Conservation (phyloP, 2,113 vertebrate genomes). For the Sula dactylatra region DNA sequence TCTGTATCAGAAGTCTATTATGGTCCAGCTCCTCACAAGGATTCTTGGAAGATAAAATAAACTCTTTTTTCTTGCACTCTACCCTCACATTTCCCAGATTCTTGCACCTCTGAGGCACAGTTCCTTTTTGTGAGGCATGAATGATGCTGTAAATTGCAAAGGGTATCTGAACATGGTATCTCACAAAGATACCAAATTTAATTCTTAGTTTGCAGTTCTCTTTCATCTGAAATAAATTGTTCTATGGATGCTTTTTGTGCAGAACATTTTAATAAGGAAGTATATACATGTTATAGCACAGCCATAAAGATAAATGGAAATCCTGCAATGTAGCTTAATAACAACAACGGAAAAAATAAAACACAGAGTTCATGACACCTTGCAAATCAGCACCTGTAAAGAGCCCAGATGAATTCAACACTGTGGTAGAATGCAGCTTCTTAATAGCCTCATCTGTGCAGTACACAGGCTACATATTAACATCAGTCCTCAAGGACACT, state of each 20-base stretch:
- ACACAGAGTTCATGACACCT: not conserved
- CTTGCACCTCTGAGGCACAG: not conserved
- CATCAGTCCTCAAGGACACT: not conserved
- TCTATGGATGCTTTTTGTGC: not conserved
- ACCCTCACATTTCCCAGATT: not conserved
- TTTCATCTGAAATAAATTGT: not conserved
- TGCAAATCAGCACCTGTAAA: not conserved
- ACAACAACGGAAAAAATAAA: not conserved
- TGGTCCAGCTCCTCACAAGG: not conserved
- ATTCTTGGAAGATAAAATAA: not conserved
- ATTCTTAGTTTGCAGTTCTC: not conserved
- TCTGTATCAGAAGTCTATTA: not conserved
- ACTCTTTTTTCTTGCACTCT: not conserved
- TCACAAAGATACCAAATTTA: not conserved
- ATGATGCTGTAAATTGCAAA: not conserved
- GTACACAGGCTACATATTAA: not conserved
- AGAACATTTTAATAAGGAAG: not conserved
- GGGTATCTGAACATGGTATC: not conserved
- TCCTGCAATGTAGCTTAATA: not conserved
- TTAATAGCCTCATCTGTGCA: not conserved
- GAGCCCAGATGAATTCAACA: not conserved
- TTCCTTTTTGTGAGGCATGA: not conserved
- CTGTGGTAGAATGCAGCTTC: not conserved
- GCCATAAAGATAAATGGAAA: not conserved
- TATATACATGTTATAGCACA: not conserved